phyloP scores from a whole-genome alignment of 2,797 vertebrate genomes.

The Mormyrops attenuatus region DNA sequence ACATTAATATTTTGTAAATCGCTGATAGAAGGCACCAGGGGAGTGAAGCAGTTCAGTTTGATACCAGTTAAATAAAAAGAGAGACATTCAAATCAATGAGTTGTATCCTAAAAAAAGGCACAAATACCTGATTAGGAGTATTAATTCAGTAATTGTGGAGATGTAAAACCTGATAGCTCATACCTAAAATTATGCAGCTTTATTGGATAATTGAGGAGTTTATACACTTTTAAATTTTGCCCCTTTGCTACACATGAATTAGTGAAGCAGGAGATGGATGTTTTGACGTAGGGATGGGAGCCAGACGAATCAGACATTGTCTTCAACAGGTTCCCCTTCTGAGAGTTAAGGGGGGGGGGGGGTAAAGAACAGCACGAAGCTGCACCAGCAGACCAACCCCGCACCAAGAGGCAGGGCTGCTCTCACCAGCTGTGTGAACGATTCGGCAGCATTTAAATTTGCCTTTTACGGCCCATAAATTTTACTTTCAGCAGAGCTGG shows the following conservation, averaged over 20 bases:
- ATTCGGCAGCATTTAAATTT: not conserved
- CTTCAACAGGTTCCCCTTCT: not conserved
- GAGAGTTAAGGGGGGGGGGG: not conserved
- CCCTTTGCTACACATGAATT: not conserved
- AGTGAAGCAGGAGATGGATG: not conserved
- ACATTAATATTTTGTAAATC: not conserved
- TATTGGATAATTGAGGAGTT: not conserved
- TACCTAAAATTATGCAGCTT: not conserved
- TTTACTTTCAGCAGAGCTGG: not conserved
- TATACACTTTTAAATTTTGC: not conserved
- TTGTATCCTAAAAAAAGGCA: not conserved
- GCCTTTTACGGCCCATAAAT: not conserved
- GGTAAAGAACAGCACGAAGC: not conserved
- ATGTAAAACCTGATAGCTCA: not conserved
- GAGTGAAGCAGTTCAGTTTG: not conserved
- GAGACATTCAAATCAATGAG: not conserved
- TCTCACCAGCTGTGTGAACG: not conserved
- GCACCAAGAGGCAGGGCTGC: not conserved
- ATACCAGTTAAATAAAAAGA: not conserved
- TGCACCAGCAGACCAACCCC: not conserved
- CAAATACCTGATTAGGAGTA: not conserved
- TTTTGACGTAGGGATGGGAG: not conserved
- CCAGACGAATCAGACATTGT: not conserved
- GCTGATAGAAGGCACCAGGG: not conserved
- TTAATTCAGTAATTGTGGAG: not conserved